Base-by-base conservation (phyloP, 2,113 vertebrate species). In the Chlorocebus sabaeus region DNA sequence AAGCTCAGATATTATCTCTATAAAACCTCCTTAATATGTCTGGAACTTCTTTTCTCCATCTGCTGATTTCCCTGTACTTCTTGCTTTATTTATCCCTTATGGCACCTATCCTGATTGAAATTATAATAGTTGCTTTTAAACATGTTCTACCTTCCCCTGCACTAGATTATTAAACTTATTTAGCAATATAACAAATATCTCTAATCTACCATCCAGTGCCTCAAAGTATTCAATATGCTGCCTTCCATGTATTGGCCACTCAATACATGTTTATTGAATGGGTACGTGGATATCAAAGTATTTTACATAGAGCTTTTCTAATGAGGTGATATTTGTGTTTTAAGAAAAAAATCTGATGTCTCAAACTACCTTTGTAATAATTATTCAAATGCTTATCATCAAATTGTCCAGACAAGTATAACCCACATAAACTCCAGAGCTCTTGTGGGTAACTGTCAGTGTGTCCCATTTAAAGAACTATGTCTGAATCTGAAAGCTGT, bases 121-220 rank as follows among this genome's bases (percentile, higher is more conserved):
- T 90, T 52, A 78, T 76, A 83, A 45, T 68, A 14, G 5, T 57
- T 88, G 61, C 82, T 92, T 87, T 13, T 92, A 92, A 80, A 72
- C 43, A 89, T 57, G 40, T 8, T 38, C 32, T 73, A 64, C 45
- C 27, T 72, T 32, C 23, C 13, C 23, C 3, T 0, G 48, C 12
- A 43, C 18, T n/a, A 76, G 35, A 30, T 96, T 90, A 90, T 40
- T 40, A 92, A 95, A 94, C 35, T 87, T 92, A 16, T 95, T 87
- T n/a, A 90, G 32, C 30, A 92, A 67, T 23, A 32, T 80, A 80
- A 80, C 20, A 84, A 80, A 17, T 23, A 45, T 80, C 30, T 78
- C 55, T 93, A 59, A 48, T 50, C 59, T 59, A 75, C 17, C 40
- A 25, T 25, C 12, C 14, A 13, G 55, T 57, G 8, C n/a, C 23